phyloP scores from a whole-genome alignment of 2,113 vertebrate species.

The Malurus cyaneus region DNA sequence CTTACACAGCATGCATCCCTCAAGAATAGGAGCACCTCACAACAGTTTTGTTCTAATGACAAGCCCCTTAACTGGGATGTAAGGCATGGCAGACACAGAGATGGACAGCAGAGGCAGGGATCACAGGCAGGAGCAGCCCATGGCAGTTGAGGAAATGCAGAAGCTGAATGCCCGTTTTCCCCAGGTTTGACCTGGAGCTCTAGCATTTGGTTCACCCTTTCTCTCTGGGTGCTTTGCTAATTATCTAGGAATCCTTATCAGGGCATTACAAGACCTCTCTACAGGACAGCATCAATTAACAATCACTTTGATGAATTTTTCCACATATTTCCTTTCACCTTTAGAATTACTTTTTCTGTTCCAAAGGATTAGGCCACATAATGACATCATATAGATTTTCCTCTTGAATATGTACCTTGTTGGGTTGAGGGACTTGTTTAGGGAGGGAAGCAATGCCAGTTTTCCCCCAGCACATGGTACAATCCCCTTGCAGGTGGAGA shows the following conservation, averaged over 20 bases:
- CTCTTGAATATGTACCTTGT: neutral
- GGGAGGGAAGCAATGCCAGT: neutral
- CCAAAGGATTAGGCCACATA: neutral
- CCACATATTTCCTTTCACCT: neutral
- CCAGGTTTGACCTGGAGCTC: neutral
- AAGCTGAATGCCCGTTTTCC: neutral
- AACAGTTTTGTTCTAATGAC: neutral
- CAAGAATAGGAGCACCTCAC: neutral
- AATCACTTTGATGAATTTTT: neutral
- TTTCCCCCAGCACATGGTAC: neutral
- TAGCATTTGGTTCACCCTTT: neutral
- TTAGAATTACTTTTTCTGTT: neutral
- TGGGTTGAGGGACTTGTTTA: neutral
- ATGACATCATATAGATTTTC: neutral
- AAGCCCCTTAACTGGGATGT: neutral
- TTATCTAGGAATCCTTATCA: neutral
- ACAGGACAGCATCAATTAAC: neutral
- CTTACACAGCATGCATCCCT: neutral
- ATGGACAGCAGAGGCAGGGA: neutral
- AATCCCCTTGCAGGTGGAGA: neutral
- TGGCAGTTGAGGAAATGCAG: neutral
- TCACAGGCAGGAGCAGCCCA: neutral
- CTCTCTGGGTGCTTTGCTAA: neutral
- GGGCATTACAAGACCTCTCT: neutral
- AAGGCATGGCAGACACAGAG: neutral